Base-by-base conservation (phyloP, 2,113 vertebrate genomes). In the Irena cyanogastra region DNA sequence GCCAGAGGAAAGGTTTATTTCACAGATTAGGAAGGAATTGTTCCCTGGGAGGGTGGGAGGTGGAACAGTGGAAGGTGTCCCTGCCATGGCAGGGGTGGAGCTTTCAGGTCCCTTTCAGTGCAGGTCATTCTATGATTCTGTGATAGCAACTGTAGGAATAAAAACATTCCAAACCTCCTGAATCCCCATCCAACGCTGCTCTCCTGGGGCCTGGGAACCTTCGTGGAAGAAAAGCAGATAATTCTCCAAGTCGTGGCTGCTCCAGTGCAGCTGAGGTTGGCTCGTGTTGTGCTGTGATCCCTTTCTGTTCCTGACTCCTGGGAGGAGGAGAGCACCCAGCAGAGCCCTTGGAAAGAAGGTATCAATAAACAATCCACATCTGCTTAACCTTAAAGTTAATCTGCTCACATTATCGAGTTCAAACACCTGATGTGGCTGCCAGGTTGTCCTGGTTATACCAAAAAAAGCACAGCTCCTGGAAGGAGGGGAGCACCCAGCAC, bases 141-240 rank as follows among this genome's bases (percentile, higher is more conserved):
- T 31, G 16, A 8, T 9, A 53, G 27, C 16, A 37, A 10, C 33
- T 24, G 7, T 49, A 66, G n/a, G 42, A 33, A 61, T 75, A 22
- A 60, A 71, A 47, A 8, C 0, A 6, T n/a, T 39, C 33, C 0
- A 3, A 68, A 30, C 19, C 49, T 93, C 26, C 68, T 0, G 1
- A 53, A 45, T 42, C 47, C 24, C 18, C 63, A 22, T 27, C 7
- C 9, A 45, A 1, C 0, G 0, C 42, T 39, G 27, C 21, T 3
- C 39, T 64, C 33, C 33, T 52, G 57, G 13, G 39, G 53, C 33
- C n/a, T 65, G 56, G 21, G 65, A 70, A 20, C 28, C 37, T 91
- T 28, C 3, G 2, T 13, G 24, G 13, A 9, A 17, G 42, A 47
- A 60, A 77, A 39, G 1, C 7, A 45, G 45, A 39, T 14, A 19